Evolutionary conservation across 2,797 vertebrate species (phyloP), one percentile per base, ranked within the genome.

Genomic region (Sylvilagus floridanus): DNA sequence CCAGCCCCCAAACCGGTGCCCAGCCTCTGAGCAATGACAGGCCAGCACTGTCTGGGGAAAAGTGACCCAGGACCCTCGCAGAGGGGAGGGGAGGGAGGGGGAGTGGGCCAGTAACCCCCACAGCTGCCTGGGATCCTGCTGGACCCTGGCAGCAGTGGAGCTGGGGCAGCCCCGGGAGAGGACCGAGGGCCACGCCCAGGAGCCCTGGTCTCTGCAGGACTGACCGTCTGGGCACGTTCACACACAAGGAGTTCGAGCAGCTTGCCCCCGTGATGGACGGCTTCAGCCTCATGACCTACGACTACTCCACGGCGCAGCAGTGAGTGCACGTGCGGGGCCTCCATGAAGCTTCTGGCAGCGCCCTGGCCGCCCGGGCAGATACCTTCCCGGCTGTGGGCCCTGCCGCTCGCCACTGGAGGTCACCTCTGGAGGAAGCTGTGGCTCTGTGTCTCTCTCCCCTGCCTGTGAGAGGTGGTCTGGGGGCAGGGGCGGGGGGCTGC

Each of bases 271-370:
- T 98, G 1, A 97, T 99, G 37, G 99, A 99, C 24, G 98, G 98
- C 91, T 99, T 99, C 98, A 99, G 99, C 97, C 99, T 99, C 92
- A 99, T 99, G 99, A 99, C 99, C 0, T 99, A 99, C 0, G 99
- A 99, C 98, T 99, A 99, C 97, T 99, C 99, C 50, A 98, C 98
- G 0, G 98, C 98, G 0, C 98, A 98, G 57, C 96, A 98, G 98
- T 99, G 98, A 98, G 97, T 96, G 32, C 24, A 4, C 22, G 19
- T 47, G 19, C 21, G 47, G 12, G 22, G 26, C 19, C 35, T 30
- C 60, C 32, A 22, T 26, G 24, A 32, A 9, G 47, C n/a, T n/a
- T 60, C 26, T n/a, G 52, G 16, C 30, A 28, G 4, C 7, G 13
- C 9, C 24, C 24, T 24, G 2, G 73, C 69, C 73, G 79, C 37